A percentile compares a stretch with the other conserved stretches of the same genome.
Conservation (phyloP, 2,113 vertebrate genomes). For the Tragelaphus buxtoni region DNA sequence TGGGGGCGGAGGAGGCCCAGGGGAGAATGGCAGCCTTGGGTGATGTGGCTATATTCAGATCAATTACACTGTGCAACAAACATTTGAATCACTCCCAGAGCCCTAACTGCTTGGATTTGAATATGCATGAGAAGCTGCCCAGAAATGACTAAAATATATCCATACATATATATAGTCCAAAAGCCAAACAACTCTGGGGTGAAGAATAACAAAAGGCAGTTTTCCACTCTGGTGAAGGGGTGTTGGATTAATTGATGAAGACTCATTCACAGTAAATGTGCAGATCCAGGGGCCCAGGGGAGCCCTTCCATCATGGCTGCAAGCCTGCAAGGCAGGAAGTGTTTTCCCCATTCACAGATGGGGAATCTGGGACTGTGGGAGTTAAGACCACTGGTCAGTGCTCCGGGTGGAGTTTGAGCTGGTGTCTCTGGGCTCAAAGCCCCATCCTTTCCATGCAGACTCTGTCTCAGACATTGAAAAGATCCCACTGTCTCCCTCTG, state of each 20-base stretch:
- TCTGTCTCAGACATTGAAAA: not conserved
- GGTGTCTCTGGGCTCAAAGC: not conserved
- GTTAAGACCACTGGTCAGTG: too few relatives aligned
- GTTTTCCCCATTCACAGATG: not conserved
- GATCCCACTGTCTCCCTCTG: fast-evolving
- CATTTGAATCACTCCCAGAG: slow-evolving; percentile 40
- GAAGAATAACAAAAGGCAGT: not conserved
- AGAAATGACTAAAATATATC: slow-evolving; percentile 57
- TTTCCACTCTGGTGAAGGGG: not conserved
- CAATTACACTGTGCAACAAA: slow-evolving; percentile 58
- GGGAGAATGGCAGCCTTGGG: not conserved
- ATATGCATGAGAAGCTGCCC: slow-evolving; percentile 79
- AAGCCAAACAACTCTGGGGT: slow-evolving; percentile 22
- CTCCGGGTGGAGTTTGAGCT: not conserved
- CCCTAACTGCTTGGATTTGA: slow-evolving; percentile 58
- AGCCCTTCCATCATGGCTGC: not conserved
- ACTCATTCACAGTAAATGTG: not conserved
- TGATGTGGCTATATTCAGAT: slow-evolving; percentile 59
- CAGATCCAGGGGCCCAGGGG: not conserved
- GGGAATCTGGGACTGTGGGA: not conserved
- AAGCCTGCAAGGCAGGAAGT: not conserved
- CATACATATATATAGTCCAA: slow-evolving; percentile 20
- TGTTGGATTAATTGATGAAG: slow-evolving; percentile 17
- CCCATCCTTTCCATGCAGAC: not conserved
- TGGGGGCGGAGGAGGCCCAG: not conserved